A percentile compares a stretch with the other conserved stretches of the same genome.
Conservation (phyloP, 2,888 invertebrate species). For the Coleophora flavipennella region DNA sequence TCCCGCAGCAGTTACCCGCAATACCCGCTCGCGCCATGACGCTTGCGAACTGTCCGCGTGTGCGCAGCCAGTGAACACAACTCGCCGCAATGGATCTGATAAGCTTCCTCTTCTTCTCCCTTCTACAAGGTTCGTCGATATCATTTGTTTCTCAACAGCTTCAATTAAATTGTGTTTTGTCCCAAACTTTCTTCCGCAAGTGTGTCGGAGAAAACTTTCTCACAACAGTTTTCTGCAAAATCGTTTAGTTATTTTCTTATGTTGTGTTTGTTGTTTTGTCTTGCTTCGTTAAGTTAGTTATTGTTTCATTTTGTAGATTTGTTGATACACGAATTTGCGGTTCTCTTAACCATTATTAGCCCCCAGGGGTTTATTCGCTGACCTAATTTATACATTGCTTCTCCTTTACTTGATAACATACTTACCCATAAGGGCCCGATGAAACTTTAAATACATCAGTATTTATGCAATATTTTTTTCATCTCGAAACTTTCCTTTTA, state of each 20-base stretch:
- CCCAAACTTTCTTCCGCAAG: background rate
- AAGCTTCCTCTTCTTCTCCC: slow-evolving; percentile 30
- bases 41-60: slow-evolving; percentile 9
- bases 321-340: too few species aligned
- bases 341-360: too few species aligned
- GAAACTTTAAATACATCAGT: background rate
- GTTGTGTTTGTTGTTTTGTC: background rate
- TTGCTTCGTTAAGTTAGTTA: background rate
- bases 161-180: background rate
- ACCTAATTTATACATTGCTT: too few species aligned
- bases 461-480: background rate
- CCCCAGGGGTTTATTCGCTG: too few species aligned
- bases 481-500: background rate
- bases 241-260: background rate
- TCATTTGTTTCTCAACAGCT: slow-evolving; percentile 3
- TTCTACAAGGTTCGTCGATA: slow-evolving; percentile 37
- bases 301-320: background rate
- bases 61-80: slow-evolving; percentile 31
- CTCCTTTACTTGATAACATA: too few species aligned
- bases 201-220: background rate
- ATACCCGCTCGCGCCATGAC: too few species aligned
- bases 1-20: too few species aligned
- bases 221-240: background rate
- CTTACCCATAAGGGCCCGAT: too few species aligned
- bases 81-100: slow-evolving; percentile 51